These are phyloP conservation scores for Ciconia maguari DNA, from an alignment of 2,113 vertebrate species.

Conservation along the genomic window DNA sequence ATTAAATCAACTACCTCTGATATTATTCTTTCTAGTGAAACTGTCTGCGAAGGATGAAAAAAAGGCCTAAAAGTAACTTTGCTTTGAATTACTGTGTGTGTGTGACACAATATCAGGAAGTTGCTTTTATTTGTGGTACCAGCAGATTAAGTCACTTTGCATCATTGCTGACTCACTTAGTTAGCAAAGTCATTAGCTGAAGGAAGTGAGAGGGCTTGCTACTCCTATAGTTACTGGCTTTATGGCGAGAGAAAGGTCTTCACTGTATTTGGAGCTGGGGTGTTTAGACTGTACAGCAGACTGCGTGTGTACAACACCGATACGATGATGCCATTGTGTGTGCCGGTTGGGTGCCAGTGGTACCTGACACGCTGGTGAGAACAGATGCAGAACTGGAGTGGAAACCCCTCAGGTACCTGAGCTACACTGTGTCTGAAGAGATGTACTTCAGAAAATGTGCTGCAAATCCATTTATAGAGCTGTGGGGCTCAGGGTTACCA, in stretches of 20 bases:
- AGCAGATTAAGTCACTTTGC: neutral
- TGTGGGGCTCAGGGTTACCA: neutral
- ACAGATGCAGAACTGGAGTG: neutral
- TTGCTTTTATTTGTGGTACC: neutral
- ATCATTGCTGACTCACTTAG: neutral
- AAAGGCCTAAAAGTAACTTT: neutral
- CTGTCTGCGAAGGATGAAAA: neutral
- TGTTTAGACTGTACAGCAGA: neutral
- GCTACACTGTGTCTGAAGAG: neutral
- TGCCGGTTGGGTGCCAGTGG: neutral
- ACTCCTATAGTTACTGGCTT: neutral
- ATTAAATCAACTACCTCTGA: slow-evolving; percentile 1
- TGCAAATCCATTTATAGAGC: neutral
- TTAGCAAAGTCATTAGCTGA: neutral
- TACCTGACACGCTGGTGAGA: neutral
- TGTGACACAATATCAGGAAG: neutral
- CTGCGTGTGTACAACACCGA: accelerated
- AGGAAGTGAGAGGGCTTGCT: neutral
- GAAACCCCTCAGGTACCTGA: neutral
- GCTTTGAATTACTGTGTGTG: neutral
- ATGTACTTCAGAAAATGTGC: neutral
- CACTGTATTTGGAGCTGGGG: neutral
- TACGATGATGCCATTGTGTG: neutral
- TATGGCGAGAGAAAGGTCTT: neutral
- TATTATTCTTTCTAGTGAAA: neutral